Percentiles rank a stretch among this genome's conserved stretches.
These are phyloP conservation scores for Disparrhopalites patrizii DNA, from an alignment of 2,888 invertebrate genomes.

Conservation along the genomic window DNA sequence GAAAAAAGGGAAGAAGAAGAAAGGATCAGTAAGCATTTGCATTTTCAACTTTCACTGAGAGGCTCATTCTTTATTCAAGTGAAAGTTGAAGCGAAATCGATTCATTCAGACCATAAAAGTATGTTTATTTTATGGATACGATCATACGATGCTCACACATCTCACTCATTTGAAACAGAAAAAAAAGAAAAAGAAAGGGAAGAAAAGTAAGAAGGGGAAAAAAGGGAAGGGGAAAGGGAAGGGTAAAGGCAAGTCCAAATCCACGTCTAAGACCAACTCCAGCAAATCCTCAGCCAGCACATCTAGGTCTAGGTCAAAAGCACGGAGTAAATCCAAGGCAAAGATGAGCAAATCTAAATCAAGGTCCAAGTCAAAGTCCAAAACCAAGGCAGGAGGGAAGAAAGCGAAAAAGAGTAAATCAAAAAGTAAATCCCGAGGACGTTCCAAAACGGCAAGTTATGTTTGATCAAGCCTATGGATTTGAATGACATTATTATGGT, in stretches of 20 bases:
- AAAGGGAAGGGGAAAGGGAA: conserved; percentile 12
- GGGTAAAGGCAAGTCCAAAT: conserved; percentile 7
- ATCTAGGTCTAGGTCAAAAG: conserved; percentile 14
- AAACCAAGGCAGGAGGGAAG: neutral
- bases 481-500: neutral
- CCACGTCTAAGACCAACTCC: neutral
- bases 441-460: conserved; percentile 15
- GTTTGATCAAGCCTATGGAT: neutral
- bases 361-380: conserved; percentile 9
- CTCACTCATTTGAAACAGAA: neutral
- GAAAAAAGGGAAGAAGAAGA: conserved; percentile 19
- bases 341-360: neutral
- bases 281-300: neutral
- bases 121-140: no score
- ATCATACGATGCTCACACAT: no score
- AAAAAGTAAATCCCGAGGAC: neutral
- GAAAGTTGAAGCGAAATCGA: no score
- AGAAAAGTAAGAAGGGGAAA: conserved; percentile 21
- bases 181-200: conserved; percentile 7
- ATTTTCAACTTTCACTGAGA: neutral
- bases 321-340: conserved; percentile 7
- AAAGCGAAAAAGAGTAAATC: conserved; percentile 6
- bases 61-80: no score
- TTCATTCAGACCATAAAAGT: no score
- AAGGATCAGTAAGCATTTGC: neutral